Conservation (phyloP, 2,113 vertebrate species). For the Leiothrix lutea region DNA sequence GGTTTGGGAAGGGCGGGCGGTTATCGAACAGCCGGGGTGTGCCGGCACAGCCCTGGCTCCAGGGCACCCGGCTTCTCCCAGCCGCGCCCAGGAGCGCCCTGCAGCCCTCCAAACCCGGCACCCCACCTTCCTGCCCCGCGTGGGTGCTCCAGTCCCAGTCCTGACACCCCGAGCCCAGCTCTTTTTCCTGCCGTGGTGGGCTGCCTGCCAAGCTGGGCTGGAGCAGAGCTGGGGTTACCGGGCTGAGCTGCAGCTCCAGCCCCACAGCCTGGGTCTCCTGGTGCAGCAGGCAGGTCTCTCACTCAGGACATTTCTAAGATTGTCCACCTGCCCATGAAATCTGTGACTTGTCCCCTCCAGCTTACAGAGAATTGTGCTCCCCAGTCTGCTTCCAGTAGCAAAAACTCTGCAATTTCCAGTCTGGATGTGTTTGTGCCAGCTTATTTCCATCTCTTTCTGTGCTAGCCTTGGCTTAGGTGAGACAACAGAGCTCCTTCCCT, state of each 20-base stretch:
- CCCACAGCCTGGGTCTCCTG: accelerated
- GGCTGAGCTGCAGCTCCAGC: not conserved
- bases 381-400: not conserved
- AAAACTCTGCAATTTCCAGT: not conserved
- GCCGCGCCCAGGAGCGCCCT: not conserved
- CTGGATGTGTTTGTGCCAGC: not conserved
- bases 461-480: not conserved
- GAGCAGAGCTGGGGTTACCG: not conserved
- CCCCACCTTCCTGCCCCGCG: accelerated
- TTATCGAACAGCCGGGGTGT: not conserved
- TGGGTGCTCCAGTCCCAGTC: accelerated
- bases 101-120: not conserved
- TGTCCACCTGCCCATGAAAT: not conserved
- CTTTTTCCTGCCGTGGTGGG: not conserved
- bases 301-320: not conserved
- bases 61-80: not conserved
- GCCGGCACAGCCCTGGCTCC: not conserved
- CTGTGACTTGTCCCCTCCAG: not conserved
- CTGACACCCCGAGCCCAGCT: accelerated
- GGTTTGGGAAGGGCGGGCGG: not conserved
- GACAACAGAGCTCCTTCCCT: not conserved
- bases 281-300: not conserved
- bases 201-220: not conserved
- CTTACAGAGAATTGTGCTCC: not conserved
- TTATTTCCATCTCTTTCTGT: not conserved